Base-by-base conservation (phyloP, 2,888 invertebrate genomes). In the Terebella lapidaria region DNA sequence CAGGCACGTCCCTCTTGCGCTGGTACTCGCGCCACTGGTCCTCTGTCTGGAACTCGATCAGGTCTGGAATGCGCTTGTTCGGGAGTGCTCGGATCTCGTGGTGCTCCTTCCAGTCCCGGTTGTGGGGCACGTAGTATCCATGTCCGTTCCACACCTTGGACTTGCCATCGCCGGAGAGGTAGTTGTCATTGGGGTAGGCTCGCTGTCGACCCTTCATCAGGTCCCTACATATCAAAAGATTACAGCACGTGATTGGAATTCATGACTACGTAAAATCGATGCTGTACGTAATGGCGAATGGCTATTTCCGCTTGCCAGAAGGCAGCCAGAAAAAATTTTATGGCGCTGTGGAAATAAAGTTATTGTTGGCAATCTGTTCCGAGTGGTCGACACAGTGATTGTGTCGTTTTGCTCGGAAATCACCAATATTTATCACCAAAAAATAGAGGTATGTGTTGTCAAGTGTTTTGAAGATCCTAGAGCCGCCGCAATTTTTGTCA, bases 1-100 rank as follows among this genome's bases (percentile, higher is more conserved):
- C 62, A 4, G 63, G 60, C 5, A 52, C 57, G 56, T 70, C 70
- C n/a, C 70, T 54, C 46, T 59, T 63, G 29, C 58, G 60, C 61
- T 68, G 68, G 64, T 64, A 70, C n/a, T 59, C 65, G 22, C 67
- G 56, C 70, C 70, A 70, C 2, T 58, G 53, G 51, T 70, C 70
- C 47, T 70, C 70, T 20, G 30, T 65, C 35, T 64, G 65, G 56
- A 70, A 70, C 46, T 68, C 67, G 2, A 68, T 66, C 52, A 59
- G 66, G 42, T 69, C 68, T 10, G 66, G 59, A 15, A 70, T 54
- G 18, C 63, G 55, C 18, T 46, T 67, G n/a, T 62, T 68, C 10
- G 70, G 70, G 22, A 67, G 27, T 2, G 64, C 68, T 27, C 56
- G 58, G 46, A 61, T 61, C 26, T 69, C 67, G 55, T 70, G 66